These are phyloP conservation scores for Smutsia temminckii DNA, from an alignment of 2,797 vertebrate species.

Conservation along the genomic window DNA sequence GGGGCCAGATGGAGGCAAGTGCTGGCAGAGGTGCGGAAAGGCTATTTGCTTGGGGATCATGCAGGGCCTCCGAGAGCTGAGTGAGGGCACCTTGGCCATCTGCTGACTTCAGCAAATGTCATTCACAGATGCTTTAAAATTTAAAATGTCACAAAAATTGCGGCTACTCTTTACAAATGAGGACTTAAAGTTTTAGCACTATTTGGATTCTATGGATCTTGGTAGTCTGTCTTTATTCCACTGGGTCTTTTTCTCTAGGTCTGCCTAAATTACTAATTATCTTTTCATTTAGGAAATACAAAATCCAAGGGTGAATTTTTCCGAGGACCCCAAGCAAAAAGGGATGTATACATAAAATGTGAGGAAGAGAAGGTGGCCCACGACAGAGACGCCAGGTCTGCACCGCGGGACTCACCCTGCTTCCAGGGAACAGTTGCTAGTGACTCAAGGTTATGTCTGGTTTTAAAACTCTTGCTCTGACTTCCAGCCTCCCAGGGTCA, in stretches of 20 bases:
- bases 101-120: background rate
- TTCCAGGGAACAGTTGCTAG: background rate
- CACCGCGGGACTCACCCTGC: fast-evolving
- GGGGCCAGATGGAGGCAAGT: fast-evolving
- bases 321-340: background rate
- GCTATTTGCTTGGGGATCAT: fast-evolving
- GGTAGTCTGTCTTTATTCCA: fast-evolving
- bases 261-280: background rate
- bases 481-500: background rate
- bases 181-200: fast-evolving
- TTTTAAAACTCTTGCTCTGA: background rate
- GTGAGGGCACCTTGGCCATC: background rate
- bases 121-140: too few relatives aligned
- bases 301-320: background rate
- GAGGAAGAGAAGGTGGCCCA: fast-evolving
- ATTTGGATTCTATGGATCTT: background rate
- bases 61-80: fast-evolving
- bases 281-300: background rate
- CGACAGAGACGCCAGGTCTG: fast-evolving
- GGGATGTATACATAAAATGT: fast-evolving
- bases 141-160: fast-evolving
- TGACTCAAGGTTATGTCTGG: background rate
- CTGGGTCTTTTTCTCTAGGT: background rate
- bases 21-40: fast-evolving
- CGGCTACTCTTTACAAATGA: background rate